Evolutionary conservation across 2,797 vertebrate species (phyloP).

Genomic region (Micromesistius poutassou): DNA sequence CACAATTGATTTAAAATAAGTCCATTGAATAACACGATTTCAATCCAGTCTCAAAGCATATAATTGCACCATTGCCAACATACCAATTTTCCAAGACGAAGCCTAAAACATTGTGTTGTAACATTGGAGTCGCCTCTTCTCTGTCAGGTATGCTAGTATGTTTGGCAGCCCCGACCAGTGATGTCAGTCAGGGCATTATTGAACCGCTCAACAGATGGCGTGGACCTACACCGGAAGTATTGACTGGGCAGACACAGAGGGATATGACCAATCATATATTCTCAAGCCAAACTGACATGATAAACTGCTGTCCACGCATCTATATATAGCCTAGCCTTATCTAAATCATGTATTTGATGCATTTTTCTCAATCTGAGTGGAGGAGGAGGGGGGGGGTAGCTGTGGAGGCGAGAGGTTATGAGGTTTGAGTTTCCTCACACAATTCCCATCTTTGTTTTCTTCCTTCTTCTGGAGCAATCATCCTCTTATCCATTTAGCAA

Average conservation of each 20-base stretch:
- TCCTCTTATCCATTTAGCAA: conserved; percentile 53
- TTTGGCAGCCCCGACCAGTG: not conserved
- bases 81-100: not conserved
- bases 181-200: conserved; percentile 32
- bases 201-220: conserved; percentile 45
- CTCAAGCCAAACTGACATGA: not conserved
- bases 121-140: not conserved
- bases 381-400: conserved; percentile 14
- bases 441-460: conserved; percentile 33
- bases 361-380: not conserved
- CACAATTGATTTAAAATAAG: conserved; percentile 17
- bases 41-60: not conserved
- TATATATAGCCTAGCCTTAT: not conserved
- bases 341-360: not conserved
- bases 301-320: not conserved
- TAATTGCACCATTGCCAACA: not conserved
- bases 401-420: conserved; percentile 28
- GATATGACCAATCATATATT: not conserved
- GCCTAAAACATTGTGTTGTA: not conserved
- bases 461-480: conserved; percentile 36
- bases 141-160: not conserved
- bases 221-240: conserved; percentile 11
- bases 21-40: not conserved
- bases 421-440: conserved; percentile 22
- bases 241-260: not conserved